phyloP scores from a whole-genome alignment of 2,797 vertebrate genomes.

The Lacerta agilis region DNA sequence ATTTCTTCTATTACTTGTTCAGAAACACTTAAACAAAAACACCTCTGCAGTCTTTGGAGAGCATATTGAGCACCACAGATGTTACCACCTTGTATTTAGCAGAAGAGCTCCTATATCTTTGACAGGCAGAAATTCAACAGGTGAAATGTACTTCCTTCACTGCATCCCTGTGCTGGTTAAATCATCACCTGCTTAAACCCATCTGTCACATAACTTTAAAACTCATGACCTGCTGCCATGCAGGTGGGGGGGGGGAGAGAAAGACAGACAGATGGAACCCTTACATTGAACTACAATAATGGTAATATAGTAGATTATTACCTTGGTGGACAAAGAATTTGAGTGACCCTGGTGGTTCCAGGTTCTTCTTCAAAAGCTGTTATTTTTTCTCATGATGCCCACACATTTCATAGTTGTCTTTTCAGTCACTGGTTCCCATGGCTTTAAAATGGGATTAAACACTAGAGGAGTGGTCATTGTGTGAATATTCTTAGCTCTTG shows the following conservation, averaged over 20 bases:
- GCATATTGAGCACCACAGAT: neutral
- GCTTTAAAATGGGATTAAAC: too few relatives aligned
- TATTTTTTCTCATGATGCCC: too few relatives aligned
- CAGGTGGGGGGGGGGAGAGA: too few relatives aligned
- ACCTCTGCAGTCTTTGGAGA: neutral
- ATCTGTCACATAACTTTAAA: neutral
- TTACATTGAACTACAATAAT: neutral
- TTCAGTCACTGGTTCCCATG: too few relatives aligned
- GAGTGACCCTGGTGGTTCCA: neutral
- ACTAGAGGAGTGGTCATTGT: too few relatives aligned
- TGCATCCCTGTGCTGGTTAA: neutral
- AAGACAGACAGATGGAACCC: neutral
- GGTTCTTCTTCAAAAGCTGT: too few relatives aligned
- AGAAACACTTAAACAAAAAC: slow-evolving; percentile 34
- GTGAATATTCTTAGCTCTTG: too few relatives aligned
- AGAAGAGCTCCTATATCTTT: neutral
- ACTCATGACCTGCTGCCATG: neutral
- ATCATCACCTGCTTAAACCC: neutral
- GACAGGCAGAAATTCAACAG: neutral
- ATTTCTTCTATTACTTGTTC: slow-evolving; percentile 53
- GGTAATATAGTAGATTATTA: neutral
- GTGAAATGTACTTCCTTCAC: neutral
- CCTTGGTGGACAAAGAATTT: neutral
- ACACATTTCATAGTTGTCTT: too few relatives aligned
- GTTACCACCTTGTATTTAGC: neutral